Evolutionary conservation across 2,888 invertebrate species (phyloP).

Genomic region (Drosophila fungiperda): DNA sequence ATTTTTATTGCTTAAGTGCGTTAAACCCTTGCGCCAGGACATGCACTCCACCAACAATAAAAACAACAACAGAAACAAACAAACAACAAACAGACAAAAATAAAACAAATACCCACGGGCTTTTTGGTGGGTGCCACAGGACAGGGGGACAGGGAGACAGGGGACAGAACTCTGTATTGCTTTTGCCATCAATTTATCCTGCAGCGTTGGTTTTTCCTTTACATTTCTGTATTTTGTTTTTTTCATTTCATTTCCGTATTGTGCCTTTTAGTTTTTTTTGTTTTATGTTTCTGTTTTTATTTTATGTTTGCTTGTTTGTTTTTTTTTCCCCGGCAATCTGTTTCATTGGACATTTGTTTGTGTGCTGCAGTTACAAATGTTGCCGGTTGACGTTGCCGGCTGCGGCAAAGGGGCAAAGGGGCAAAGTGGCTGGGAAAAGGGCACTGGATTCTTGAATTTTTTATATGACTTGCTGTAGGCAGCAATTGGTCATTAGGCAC

Average conservation of each 20-base stretch:
- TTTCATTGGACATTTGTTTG: slow-evolving; percentile 77
- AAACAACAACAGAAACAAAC: slow-evolving; percentile 2
- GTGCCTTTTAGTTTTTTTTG: not conserved
- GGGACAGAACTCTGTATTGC: slow-evolving; percentile 43
- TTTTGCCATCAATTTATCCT: slow-evolving; percentile 73
- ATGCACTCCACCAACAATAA: slow-evolving; percentile 47
- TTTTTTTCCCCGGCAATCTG: slow-evolving; percentile 72
- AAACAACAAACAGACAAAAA: slow-evolving; percentile 4
- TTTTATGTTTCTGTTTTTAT: slow-evolving; percentile 20
- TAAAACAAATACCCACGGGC: slow-evolving; percentile 2
- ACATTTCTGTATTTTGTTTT: slow-evolving; percentile 27
- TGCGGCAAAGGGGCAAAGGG: not conserved
- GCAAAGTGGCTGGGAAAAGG: not conserved
- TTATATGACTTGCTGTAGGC: slow-evolving; percentile 54
- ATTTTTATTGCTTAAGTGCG: slow-evolving; percentile 81
- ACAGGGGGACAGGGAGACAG: not conserved
- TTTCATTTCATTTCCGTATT: not conserved
- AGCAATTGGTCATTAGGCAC: slow-evolving; percentile 73
- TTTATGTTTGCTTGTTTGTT: slow-evolving; percentile 47
- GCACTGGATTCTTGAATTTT: slow-evolving; percentile 20
- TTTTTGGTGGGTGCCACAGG: not conserved
- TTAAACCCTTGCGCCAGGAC: slow-evolving; percentile 73
- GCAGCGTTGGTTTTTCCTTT: slow-evolving; percentile 49
- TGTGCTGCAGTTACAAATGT: slow-evolving; percentile 65
- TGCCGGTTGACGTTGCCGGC: slow-evolving; percentile 40